A percentile compares a stretch with the other conserved stretches of the same genome.
Conservation (phyloP, 2,797 vertebrate species). For the Micropoecilia bifurca region DNA sequence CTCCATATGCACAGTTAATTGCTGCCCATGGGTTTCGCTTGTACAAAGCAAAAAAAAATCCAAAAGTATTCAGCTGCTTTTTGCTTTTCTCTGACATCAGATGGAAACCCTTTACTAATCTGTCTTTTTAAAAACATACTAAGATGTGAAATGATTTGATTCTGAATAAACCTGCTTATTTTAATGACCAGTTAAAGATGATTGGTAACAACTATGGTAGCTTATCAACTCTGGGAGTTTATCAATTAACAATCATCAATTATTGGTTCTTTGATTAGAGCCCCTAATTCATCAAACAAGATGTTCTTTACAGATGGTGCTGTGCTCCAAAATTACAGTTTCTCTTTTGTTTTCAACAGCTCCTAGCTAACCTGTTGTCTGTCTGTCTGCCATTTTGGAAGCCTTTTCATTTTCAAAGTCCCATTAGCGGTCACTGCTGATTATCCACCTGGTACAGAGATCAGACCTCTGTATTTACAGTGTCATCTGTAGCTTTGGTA, state of each 20-base stretch:
- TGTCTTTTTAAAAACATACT: not conserved
- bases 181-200: not conserved
- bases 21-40: constrained; percentile 12
- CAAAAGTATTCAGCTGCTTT: not conserved
- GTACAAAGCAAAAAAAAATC: constrained; percentile 1
- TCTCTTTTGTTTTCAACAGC: not conserved
- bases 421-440: not conserved
- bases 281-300: not conserved
- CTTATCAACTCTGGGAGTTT: not conserved
- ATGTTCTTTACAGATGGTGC: not conserved
- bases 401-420: not conserved
- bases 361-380: not conserved
- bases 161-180: not conserved
- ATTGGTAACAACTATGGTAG: not conserved
- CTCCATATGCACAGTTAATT: constrained; percentile 30
- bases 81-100: not conserved
- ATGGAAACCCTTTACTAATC: not conserved
- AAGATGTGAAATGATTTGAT: not conserved
- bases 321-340: not conserved
- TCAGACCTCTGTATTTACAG: not conserved
- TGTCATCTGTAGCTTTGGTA: not conserved
- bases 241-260: not conserved
- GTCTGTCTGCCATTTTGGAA: not conserved
- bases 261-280: not conserved
- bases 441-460: not conserved